Percentiles rank a stretch among this genome's conserved stretches.
phyloP scores from a whole-genome alignment of 2,797 vertebrate species.

The Jordanella pulchra region DNA sequence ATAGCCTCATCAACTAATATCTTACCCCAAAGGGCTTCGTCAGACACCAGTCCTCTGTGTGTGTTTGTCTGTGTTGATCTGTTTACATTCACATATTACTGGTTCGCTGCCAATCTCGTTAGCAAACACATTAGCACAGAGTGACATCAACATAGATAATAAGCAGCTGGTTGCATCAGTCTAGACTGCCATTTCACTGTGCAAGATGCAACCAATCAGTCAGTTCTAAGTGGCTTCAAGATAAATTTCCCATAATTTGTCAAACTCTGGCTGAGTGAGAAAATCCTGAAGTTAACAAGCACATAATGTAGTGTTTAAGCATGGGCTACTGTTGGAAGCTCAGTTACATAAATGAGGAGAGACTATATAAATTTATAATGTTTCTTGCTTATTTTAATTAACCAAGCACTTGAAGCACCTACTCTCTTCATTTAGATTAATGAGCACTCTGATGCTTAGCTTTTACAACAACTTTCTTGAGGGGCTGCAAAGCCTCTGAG shows the following conservation, averaged over 20 bases:
- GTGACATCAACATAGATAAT: constrained; percentile 70
- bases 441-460: constrained; percentile 23
- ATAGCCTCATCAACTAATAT: constrained; percentile 59
- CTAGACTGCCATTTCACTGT: constrained; percentile 63
- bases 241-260: constrained; percentile 62
- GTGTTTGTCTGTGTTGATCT: constrained; percentile 32
- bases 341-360: not conserved
- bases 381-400: constrained; percentile 11
- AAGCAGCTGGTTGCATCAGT: constrained; percentile 72
- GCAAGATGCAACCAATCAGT: constrained; percentile 69
- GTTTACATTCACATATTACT: constrained; percentile 69
- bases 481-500: constrained; percentile 22
- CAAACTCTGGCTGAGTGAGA: constrained; percentile 43
- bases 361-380: not conserved
- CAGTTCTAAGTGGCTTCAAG: constrained; percentile 60
- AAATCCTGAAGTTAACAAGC: constrained; percentile 51
- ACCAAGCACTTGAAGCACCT: not conserved
- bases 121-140: constrained; percentile 71
- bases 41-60: constrained; percentile 44
- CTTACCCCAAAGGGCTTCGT: constrained; percentile 56
- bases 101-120: constrained; percentile 70
- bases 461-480: constrained; percentile 23
- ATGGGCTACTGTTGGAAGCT: constrained; percentile 18
- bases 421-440: constrained; percentile 30
- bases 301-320: constrained; percentile 39